Conservation (phyloP, 2,888 invertebrate genomes). For the Agonopterix alstromeriana region DNA sequence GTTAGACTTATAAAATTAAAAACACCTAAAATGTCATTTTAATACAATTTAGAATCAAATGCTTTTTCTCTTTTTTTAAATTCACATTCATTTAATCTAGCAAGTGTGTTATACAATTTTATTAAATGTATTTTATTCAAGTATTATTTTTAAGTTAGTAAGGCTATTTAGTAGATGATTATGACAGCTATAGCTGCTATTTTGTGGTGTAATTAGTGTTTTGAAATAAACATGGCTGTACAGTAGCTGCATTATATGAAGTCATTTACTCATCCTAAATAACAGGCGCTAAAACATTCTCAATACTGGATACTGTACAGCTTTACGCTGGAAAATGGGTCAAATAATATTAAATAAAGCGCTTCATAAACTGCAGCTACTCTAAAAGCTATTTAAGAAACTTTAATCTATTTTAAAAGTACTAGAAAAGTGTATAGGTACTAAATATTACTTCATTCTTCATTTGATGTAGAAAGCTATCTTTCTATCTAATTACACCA, state of each 20-base stretch:
- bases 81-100: slow-evolving; percentile 66
- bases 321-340: no score
- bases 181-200: slow-evolving; percentile 35
- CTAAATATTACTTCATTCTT: background rate
- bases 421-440: slow-evolving; percentile 7
- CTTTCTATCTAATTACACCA: slow-evolving; percentile 40
- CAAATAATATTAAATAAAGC: background rate
- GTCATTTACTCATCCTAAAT: background rate
- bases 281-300: no score
- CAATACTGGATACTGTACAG: no score
- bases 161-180: slow-evolving; percentile 70
- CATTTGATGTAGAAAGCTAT: background rate
- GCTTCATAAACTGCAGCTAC: no score
- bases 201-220: slow-evolving; percentile 38
- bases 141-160: slow-evolving; percentile 66
- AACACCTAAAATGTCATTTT: slow-evolving; percentile 67
- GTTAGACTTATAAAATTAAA: slow-evolving; percentile 33
- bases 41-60: slow-evolving; percentile 75
- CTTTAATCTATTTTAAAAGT: background rate
- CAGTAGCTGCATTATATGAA: background rate
- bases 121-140: slow-evolving; percentile 46
- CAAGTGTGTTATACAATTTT: slow-evolving; percentile 52
- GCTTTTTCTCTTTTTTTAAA: slow-evolving; percentile 60
- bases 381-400: no score
- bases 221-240: background rate